phyloP scores from a whole-genome alignment of 2,113 vertebrate species.

The Ramphastos sulfuratus region DNA sequence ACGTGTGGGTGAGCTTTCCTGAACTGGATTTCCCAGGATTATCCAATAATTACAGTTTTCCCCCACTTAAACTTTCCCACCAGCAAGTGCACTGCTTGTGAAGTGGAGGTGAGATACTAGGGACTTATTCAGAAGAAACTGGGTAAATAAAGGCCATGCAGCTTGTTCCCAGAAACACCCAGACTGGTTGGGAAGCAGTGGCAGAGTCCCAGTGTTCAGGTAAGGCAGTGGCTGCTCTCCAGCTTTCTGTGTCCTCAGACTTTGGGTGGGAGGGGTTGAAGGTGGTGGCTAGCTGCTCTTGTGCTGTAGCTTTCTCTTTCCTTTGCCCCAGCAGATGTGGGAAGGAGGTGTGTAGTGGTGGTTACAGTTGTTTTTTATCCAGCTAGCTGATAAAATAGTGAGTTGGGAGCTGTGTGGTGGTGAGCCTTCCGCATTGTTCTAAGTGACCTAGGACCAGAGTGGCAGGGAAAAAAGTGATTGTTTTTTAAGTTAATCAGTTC shows the following conservation, averaged over 20 bases:
- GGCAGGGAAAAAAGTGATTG: neutral
- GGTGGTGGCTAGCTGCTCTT: rapidly evolving
- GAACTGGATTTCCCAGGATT: neutral
- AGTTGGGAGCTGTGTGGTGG: neutral
- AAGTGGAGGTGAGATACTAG: neutral
- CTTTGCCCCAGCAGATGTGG: neutral
- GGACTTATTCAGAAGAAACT: rapidly evolving
- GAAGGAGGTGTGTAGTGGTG: neutral
- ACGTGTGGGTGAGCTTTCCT: neutral
- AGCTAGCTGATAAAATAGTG: rapidly evolving
- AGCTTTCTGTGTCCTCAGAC: neutral
- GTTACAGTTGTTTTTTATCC: rapidly evolving
- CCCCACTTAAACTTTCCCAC: neutral
- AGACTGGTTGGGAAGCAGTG: rapidly evolving
- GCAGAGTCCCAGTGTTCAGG: neutral
- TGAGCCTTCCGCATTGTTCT: neutral
- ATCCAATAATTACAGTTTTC: neutral
- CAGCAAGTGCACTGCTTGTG: neutral
- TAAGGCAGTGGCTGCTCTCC: neutral
- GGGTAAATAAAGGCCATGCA: neutral
- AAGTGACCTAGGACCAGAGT: neutral
- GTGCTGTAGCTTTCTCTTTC: neutral
- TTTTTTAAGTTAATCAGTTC: neutral
- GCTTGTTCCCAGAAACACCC: neutral
- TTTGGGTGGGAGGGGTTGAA: neutral